These are phyloP conservation scores for Gila robusta DNA, from an alignment of 2,797 vertebrate species.

Conservation along the genomic window DNA sequence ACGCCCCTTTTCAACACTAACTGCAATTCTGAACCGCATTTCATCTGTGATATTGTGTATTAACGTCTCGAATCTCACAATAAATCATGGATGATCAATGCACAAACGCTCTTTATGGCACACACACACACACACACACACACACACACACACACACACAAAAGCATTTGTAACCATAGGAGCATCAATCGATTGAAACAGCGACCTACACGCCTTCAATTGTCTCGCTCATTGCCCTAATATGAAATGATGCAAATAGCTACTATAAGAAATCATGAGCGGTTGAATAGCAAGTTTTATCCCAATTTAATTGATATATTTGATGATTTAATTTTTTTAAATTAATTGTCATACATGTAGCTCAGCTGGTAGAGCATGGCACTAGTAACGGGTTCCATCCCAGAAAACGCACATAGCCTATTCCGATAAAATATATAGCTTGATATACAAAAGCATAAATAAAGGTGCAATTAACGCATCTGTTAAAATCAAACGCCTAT, in stretches of 20 bases:
- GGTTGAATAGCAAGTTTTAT: conserved; percentile 2
- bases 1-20: conserved; percentile 50
- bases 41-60: conserved; percentile 7
- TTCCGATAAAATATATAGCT: background rate
- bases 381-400: background rate
- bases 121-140: background rate
- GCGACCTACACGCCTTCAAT: conserved; percentile 60
- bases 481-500: background rate
- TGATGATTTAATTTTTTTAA: background rate
- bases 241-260: background rate
- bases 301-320: background rate
- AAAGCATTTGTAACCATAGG: conserved; percentile 28
- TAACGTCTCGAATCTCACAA: background rate
- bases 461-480: background rate
- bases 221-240: conserved; percentile 47
- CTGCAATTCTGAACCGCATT: conserved; percentile 36
- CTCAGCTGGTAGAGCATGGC: background rate
- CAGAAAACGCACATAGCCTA: background rate
- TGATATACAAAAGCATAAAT: background rate
- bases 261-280: background rate
- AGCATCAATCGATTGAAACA: conserved; percentile 40
- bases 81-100: background rate
- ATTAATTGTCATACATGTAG: background rate
- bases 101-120: background rate
- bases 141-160: background rate